Evolutionary conservation across 2,888 invertebrate species (phyloP), one percentile per base, ranked within the genome.

Genomic region (Micoletzkya japonica): DNA sequence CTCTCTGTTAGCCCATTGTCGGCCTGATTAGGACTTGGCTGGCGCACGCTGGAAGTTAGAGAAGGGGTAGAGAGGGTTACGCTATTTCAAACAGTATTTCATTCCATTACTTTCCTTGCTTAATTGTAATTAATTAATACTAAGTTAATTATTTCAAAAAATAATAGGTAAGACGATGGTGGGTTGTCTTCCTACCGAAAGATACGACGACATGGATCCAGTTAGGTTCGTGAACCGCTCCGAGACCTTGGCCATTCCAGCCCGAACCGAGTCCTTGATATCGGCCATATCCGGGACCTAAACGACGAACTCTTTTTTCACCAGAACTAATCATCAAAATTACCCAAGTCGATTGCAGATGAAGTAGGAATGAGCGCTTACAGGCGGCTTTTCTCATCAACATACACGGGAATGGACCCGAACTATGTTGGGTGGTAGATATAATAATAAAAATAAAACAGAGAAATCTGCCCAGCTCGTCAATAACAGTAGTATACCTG

Each of bases 211-310:
- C 52, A 85, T 76, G 30, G 80, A 81, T 66, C 74, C 77, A 50
- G 80, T 76, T 3, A 98, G 88, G 77, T 92, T 93, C 82, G 96
- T 95, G 74, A 99, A 88, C 84, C 92, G 92, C n/a, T 94, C 96
- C 64, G 97, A 97, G 75, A 98, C 96, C 88, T 93, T 93, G 77
- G 94, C 94, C 70, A 98, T 96, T 73, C 98, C 96, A 85, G 94
- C 93, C 82, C 93, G 91, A 44, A 98, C 95, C 77, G 95, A 94
- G 88, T 98, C 98, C 86, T 93, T 93, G 50, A 98, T 94, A 85
- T 97, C 97, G 78, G 95, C 93, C 73, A 98, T 90, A 87, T 98
- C 96, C 0, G 90, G 89, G 56, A 80, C 75, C 76, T 77, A 44
- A 24, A 52, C 20, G 34, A 50, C 17, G 24, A 28, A 20, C n/a